phyloP scores from a whole-genome alignment of 2,797 vertebrate genomes.

The Gephyroberyx darwinii region DNA sequence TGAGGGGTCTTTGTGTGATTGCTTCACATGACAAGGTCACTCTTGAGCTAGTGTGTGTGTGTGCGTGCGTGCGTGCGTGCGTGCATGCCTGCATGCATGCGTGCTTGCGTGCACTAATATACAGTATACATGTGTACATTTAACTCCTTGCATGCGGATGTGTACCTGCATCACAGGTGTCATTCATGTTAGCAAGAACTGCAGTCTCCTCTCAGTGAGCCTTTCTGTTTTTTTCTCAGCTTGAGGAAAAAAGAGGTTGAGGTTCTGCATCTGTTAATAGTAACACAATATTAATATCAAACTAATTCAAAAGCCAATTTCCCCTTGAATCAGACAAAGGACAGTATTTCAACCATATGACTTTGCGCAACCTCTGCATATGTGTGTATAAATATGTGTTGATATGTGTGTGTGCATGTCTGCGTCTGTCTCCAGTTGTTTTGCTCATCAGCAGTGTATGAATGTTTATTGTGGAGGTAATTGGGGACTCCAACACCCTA shows the following conservation, averaged over 20 bases:
- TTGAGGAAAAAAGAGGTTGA: no score
- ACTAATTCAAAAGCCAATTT: neutral
- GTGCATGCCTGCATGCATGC: neutral
- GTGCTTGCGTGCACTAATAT: neutral
- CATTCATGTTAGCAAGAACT: conserved; percentile 29
- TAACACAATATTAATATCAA: neutral
- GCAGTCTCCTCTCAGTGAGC: no score
- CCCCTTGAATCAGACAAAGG: neutral
- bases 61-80: neutral
- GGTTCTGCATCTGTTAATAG: no score
- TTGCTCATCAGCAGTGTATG: conserved; percentile 70
- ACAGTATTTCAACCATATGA: neutral
- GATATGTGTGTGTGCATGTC: neutral
- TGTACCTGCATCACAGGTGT: conserved; percentile 58
- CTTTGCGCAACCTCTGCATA: no score
- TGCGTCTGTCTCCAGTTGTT: conserved; percentile 45
- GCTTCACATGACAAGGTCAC: conserved; percentile 41
- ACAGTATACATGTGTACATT: conserved; percentile 2
- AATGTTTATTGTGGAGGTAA: conserved; percentile 78
- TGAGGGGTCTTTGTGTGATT: conserved; percentile 61
- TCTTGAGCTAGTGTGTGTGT: conserved; percentile 42
- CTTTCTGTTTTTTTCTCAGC: no score
- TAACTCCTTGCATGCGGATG: neutral
- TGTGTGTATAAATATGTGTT: neutral
- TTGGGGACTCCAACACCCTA: conserved; percentile 74